phyloP scores from a whole-genome alignment of 2,888 invertebrate species.

The Cosmopolites sordidus region DNA sequence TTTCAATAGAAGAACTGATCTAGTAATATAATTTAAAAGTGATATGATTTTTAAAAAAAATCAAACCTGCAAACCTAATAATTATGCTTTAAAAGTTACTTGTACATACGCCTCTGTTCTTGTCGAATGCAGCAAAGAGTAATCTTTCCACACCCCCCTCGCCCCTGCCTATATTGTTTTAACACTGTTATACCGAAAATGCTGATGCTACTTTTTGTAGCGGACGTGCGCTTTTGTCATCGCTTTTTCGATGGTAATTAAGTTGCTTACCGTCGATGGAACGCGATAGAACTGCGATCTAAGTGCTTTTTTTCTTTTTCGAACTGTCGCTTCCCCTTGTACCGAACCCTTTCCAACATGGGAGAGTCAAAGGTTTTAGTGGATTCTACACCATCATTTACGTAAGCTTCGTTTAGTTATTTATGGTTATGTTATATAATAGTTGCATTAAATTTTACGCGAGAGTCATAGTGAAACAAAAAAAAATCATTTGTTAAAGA shows the following conservation, averaged over 20 bases:
- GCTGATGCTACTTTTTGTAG: conserved; percentile 22
- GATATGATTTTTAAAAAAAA: too few species aligned
- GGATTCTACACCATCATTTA: neutral
- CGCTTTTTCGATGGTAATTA: conserved; percentile 25
- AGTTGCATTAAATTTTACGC: too few species aligned
- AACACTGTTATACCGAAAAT: conserved; percentile 20
- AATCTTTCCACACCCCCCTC: neutral
- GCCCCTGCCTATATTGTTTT: conserved; percentile 15
- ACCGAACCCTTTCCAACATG: neutral
- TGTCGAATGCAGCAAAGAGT: neutral
- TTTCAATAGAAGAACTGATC: too few species aligned
- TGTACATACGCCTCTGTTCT: too few species aligned
- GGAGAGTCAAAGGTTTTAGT: neutral
- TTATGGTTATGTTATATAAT: too few species aligned
- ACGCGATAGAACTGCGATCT: conserved; percentile 18
- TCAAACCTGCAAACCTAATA: too few species aligned
- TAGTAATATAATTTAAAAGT: too few species aligned
- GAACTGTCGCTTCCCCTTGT: neutral
- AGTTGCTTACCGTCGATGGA: conserved; percentile 16
- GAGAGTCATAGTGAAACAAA: too few species aligned
- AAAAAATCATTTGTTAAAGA: too few species aligned
- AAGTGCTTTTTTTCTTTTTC: conserved; percentile 9
- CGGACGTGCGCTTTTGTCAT: conserved; percentile 27
- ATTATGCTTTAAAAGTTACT: too few species aligned
- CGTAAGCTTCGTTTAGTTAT: neutral